These are phyloP conservation scores for Anarsia innoxiella DNA, from an alignment of 2,888 invertebrate genomes.

Conservation along the genomic window DNA sequence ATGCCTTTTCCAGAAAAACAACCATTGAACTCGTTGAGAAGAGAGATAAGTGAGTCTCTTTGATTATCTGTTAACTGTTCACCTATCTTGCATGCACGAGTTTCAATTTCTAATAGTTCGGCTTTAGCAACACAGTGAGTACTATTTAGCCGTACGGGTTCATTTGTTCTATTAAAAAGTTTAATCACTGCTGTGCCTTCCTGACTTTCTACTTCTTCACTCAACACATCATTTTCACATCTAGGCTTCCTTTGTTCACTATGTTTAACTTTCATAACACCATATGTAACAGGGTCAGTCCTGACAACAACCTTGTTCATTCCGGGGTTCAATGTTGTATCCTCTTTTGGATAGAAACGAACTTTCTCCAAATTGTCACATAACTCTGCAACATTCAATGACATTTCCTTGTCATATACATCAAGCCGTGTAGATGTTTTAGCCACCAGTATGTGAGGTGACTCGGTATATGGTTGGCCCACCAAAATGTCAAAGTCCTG, in stretches of 20 bases:
- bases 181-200: conserved; percentile 12
- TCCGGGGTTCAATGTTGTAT: conserved; percentile 9
- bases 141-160: not conserved
- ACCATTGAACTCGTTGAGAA: conserved; percentile 3
- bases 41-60: not conserved
- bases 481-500: too few species aligned
- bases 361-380: conserved; percentile 11
- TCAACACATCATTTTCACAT: conserved; percentile 11
- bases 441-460: conserved; percentile 12
- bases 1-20: conserved; percentile 15
- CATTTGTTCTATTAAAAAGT: conserved; percentile 11
- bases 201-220: conserved; percentile 3
- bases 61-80: not conserved
- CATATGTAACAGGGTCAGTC: conserved; percentile 11
- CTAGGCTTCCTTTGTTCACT: conserved; percentile 14
- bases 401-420: conserved; percentile 10
- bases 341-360: conserved; percentile 4
- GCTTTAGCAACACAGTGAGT: conserved; percentile 12
- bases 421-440: conserved; percentile 14
- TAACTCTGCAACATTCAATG: conserved; percentile 7
- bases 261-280: conserved; percentile 1
- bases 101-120: conserved; percentile 1
- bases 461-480: conserved; percentile 13
- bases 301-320: conserved; percentile 13
- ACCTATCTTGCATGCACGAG: not conserved